Conservation (phyloP, 2,888 invertebrate species). For the Oscheius sp. region DNA sequence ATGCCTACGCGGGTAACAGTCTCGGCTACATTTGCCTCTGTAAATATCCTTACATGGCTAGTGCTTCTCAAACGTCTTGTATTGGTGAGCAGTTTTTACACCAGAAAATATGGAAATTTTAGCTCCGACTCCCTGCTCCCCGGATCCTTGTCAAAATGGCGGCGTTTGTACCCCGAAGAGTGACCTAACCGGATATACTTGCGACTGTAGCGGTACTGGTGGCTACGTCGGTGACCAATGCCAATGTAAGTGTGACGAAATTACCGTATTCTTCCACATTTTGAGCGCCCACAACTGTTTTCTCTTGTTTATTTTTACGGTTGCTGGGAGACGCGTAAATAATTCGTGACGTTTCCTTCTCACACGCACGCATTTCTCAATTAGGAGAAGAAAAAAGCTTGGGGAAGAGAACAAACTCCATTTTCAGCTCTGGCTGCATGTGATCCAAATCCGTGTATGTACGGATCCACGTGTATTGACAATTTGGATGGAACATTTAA, state of each 20-base stretch:
- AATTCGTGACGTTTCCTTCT: no score
- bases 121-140: conserved; percentile 23
- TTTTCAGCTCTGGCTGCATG: conserved; percentile 11
- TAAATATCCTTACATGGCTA: neutral
- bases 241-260: neutral
- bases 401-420: neutral
- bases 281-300: no score
- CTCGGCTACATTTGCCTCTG: neutral
- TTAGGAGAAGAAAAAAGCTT: no score
- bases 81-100: no score
- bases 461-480: conserved; percentile 41
- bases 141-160: conserved; percentile 38
- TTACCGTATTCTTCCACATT: neutral
- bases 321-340: no score
- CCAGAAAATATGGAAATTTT: neutral
- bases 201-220: conserved; percentile 24
- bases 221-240: neutral
- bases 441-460: conserved; percentile 5
- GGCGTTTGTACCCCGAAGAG: conserved; percentile 36
- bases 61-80: no score
- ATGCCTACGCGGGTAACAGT: neutral
- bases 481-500: conserved; percentile 6
- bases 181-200: conserved; percentile 31
- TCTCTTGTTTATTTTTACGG: no score
- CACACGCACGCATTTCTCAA: no score